Evolutionary conservation across 2,113 vertebrate species (phyloP).

Genomic region (Calyptomena viridis): DNA sequence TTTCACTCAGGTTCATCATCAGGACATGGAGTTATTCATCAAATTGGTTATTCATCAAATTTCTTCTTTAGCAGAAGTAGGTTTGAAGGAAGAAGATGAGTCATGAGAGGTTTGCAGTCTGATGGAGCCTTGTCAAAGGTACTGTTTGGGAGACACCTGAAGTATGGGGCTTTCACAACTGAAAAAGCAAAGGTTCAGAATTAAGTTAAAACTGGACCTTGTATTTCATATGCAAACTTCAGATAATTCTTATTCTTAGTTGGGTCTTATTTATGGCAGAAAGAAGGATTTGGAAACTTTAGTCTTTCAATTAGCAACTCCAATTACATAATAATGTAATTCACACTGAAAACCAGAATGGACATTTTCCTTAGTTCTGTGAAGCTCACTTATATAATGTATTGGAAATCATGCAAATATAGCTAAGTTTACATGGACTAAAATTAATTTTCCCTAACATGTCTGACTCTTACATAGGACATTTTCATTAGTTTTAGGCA

Average conservation of each 20-base stretch:
- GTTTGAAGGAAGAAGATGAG: background rate
- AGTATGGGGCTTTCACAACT: rapidly evolving
- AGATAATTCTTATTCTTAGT: background rate
- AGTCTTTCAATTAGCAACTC: background rate
- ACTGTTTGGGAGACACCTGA: background rate
- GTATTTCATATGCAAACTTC: background rate
- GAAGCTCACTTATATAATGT: background rate
- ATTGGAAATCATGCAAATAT: background rate
- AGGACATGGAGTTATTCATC: background rate
- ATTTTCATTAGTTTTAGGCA: background rate
- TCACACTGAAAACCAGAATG: background rate
- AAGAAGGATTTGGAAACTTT: background rate
- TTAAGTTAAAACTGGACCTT: background rate
- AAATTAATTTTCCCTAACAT: background rate
- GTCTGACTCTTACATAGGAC: background rate
- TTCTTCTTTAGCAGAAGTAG: background rate
- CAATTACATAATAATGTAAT: background rate
- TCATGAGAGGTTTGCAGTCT: background rate
- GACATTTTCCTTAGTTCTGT: background rate
- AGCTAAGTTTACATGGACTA: background rate
- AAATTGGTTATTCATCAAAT: background rate
- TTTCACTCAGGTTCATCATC: background rate
- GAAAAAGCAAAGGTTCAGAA: background rate
- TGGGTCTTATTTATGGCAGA: background rate
- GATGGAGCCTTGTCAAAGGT: background rate